Evolutionary conservation across 2,113 vertebrate genomes (phyloP).

Genomic region (Abramis brama): DNA sequence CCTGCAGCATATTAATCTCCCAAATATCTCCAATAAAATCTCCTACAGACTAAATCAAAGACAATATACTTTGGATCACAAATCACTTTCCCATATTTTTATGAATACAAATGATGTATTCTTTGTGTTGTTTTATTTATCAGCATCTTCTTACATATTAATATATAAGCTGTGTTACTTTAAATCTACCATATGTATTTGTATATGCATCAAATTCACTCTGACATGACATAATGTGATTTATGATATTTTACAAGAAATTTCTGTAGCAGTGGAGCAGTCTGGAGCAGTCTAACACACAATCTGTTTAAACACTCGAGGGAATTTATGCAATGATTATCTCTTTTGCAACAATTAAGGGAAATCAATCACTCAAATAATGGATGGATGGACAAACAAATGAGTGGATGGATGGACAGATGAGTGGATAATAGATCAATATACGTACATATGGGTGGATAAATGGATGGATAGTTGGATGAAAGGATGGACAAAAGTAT

Average conservation of each 20-base stretch:
- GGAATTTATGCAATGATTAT: slow-evolving; percentile 30
- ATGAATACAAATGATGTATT: neutral
- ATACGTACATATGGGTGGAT: neutral
- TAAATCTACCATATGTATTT: neutral
- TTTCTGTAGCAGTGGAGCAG: neutral
- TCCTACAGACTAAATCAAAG: neutral
- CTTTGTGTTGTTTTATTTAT: slow-evolving; percentile 2
- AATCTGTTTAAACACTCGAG: slow-evolving; percentile 12
- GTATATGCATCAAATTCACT: neutral
- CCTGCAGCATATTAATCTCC: slow-evolving; percentile 3
- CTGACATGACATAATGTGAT: neutral
- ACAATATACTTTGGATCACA: neutral
- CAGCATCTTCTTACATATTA: neutral
- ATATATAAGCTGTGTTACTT: neutral
- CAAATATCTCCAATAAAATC: neutral
- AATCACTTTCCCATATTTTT: neutral
- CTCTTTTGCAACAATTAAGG: neutral
- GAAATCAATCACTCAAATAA: slow-evolving; percentile 38
- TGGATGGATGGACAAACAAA: neutral
- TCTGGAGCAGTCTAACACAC: neutral
- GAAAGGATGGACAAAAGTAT: neutral
- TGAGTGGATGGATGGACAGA: neutral
- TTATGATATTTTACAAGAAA: neutral
- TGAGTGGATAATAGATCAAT: no score
- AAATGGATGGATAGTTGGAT: neutral